These are phyloP conservation scores for Rapana venosa DNA, from an alignment of 2,888 invertebrate genomes.

Conservation along the genomic window DNA sequence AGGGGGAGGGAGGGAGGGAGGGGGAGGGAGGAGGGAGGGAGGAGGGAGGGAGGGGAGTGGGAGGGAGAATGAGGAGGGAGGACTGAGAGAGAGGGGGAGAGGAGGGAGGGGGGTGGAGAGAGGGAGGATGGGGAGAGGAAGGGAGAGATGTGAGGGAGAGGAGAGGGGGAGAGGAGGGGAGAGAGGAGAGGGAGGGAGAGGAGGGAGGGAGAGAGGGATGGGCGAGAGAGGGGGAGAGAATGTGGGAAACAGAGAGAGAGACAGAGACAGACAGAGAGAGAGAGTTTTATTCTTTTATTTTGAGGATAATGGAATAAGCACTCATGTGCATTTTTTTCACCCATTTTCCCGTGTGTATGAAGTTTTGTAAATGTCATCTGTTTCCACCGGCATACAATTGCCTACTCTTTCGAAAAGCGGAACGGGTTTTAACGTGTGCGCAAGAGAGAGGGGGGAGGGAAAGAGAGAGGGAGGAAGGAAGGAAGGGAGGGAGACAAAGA, in stretches of 20 bases:
- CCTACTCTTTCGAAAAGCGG: too few species aligned
- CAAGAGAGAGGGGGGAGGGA: not conserved
- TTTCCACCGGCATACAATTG: too few species aligned
- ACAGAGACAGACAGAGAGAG: constrained; percentile 14
- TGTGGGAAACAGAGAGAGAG: not conserved
- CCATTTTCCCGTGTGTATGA: too few species aligned
- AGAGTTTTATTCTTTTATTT: too few species aligned
- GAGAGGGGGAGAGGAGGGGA: not conserved
- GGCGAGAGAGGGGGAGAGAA: not conserved
- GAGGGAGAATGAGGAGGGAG: not conserved
- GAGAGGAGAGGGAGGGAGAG: too few species aligned
- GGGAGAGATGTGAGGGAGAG: not conserved
- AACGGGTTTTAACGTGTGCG: too few species aligned
- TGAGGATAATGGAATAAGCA: too few species aligned
- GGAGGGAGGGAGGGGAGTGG: not conserved
- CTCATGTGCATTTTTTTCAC: too few species aligned
- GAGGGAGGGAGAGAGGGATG: not conserved
- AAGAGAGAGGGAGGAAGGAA: too few species aligned
- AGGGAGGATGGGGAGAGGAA: not conserved
- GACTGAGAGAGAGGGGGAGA: not conserved
- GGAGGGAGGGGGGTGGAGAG: not conserved
- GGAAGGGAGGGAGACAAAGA: not conserved
- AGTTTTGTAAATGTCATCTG: too few species aligned
- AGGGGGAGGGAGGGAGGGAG: not conserved
- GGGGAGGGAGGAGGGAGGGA: not conserved